Percentiles rank a stretch among this genome's conserved stretches.
Evolutionary conservation across 2,888 invertebrate species (phyloP).

Genomic region (Thumatha senex): DNA sequence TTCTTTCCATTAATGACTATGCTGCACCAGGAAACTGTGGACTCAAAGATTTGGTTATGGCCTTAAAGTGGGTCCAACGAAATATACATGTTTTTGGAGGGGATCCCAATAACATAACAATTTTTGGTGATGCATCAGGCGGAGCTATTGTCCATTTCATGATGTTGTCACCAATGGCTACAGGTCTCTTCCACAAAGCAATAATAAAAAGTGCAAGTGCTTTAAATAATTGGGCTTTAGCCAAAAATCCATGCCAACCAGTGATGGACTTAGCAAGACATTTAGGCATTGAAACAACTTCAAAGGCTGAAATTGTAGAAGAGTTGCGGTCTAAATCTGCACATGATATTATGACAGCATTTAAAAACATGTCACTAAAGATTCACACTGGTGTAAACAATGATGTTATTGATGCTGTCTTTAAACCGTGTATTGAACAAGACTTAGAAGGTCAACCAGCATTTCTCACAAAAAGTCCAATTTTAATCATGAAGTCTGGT

Average conservation of each 20-base stretch:
- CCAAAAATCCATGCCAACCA: slow-evolving; percentile 59
- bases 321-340: slow-evolving; percentile 53
- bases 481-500: slow-evolving; percentile 63
- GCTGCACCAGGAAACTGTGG: slow-evolving; percentile 75
- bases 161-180: slow-evolving; percentile 75
- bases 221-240: slow-evolving; percentile 66
- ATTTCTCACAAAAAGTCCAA: slow-evolving; percentile 69
- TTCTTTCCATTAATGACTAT: slow-evolving; percentile 68
- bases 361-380: slow-evolving; percentile 29
- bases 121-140: slow-evolving; percentile 76
- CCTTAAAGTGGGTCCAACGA: slow-evolving; percentile 71
- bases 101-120: slow-evolving; percentile 71
- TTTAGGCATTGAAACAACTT: slow-evolving; percentile 52
- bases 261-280: slow-evolving; percentile 56
- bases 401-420: slow-evolving; percentile 55
- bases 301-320: slow-evolving; percentile 61
- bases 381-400: slow-evolving; percentile 24
- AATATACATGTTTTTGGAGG: slow-evolving; percentile 74
- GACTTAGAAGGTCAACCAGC: slow-evolving; percentile 72
- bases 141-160: slow-evolving; percentile 74
- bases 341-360: slow-evolving; percentile 52
- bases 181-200: slow-evolving; percentile 73
- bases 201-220: slow-evolving; percentile 75
- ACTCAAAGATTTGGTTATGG: slow-evolving; percentile 72
- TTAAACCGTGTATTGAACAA: slow-evolving; percentile 72